These are phyloP conservation scores for Bettongia penicillata DNA, from an alignment of 2,113 vertebrate genomes.

Conservation along the genomic window DNA sequence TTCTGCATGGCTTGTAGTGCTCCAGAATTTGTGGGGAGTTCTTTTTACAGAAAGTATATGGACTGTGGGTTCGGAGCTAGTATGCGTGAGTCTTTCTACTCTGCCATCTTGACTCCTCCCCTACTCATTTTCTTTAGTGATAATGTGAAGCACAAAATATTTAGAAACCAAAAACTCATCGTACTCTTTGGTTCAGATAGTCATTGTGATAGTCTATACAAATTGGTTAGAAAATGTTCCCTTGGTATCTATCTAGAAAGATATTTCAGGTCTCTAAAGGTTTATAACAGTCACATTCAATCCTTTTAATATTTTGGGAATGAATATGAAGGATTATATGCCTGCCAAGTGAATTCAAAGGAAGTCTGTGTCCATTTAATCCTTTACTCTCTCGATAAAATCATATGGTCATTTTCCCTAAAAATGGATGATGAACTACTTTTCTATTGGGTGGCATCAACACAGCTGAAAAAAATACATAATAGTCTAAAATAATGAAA, in stretches of 20 bases:
- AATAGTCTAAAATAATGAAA: background rate
- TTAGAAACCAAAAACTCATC: background rate
- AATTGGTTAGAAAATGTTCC: background rate
- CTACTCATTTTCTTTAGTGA: background rate
- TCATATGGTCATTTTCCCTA: background rate
- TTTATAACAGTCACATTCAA: background rate
- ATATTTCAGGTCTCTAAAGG: background rate
- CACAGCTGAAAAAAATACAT: background rate
- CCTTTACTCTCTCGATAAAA: background rate
- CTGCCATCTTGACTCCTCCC: too few relatives aligned
- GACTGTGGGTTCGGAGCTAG: too few relatives aligned
- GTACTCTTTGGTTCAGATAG: background rate
- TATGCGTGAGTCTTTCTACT: too few relatives aligned
- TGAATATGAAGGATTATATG: background rate
- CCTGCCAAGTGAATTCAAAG: background rate
- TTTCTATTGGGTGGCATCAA: background rate
- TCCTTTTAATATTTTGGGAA: too few relatives aligned
- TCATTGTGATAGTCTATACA: too few relatives aligned
- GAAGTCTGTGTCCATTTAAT: background rate
- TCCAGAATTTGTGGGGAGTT: too few relatives aligned
- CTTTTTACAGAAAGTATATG: too few relatives aligned
- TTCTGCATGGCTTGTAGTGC: too few relatives aligned
- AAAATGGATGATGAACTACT: background rate
- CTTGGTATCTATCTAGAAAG: background rate
- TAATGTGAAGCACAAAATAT: background rate